phyloP scores from a whole-genome alignment of 2,113 vertebrate species.

The Tenebrosternarchus preto region DNA sequence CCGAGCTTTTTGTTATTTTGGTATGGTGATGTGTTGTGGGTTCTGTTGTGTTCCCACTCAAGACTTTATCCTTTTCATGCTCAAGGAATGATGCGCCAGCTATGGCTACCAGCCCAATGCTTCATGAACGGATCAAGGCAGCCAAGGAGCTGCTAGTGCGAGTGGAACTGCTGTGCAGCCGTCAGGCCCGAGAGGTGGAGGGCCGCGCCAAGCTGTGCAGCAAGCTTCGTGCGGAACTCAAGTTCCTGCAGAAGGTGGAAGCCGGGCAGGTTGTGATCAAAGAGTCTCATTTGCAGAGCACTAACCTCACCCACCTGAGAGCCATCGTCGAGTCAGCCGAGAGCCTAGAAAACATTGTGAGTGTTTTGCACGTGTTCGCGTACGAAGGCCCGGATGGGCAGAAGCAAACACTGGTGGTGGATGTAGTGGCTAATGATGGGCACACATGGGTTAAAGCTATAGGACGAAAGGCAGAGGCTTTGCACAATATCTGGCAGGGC shows the following conservation, averaged over 20 bases:
- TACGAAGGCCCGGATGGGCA: slow-evolving; percentile 78
- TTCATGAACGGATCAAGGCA: slow-evolving; percentile 82
- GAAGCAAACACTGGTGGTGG: slow-evolving; percentile 86
- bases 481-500: slow-evolving; percentile 97
- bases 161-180: slow-evolving; percentile 79
- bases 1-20: neutral
- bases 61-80: neutral
- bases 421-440: slow-evolving; percentile 88
- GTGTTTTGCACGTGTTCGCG: slow-evolving; percentile 87
- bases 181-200: slow-evolving; percentile 79
- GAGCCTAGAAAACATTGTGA: slow-evolving; percentile 82
- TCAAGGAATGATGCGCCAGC: slow-evolving; percentile 78
- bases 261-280: slow-evolving; percentile 84
- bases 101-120: slow-evolving; percentile 83
- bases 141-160: slow-evolving; percentile 84
- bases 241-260: slow-evolving; percentile 88
- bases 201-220: slow-evolving; percentile 88
- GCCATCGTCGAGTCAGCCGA: slow-evolving; percentile 88
- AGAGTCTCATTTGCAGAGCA: slow-evolving; percentile 93
- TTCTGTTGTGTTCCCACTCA: neutral
- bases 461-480: slow-evolving; percentile 91
- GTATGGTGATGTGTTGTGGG: neutral
- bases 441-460: slow-evolving; percentile 97
- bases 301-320: slow-evolving; percentile 90
- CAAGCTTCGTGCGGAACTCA: slow-evolving; percentile 89